phyloP scores from a whole-genome alignment of 2,113 vertebrate species.

The Corvus moneduloides region DNA sequence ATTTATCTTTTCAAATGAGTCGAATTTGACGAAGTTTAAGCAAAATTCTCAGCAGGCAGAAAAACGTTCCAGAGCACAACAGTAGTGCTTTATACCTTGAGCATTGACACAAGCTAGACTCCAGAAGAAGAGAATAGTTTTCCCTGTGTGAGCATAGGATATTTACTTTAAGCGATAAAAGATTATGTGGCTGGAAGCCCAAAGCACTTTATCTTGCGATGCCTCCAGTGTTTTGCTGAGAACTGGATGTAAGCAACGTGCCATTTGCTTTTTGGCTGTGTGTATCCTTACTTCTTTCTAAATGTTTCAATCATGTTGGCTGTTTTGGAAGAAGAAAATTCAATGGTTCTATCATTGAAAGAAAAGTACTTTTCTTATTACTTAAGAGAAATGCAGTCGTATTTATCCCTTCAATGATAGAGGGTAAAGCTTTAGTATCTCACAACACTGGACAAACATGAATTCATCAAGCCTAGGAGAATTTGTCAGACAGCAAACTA shows the following conservation, averaged over 20 bases:
- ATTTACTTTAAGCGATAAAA: conserved; percentile 54
- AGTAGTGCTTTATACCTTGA: background rate
- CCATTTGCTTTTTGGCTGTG: conserved; percentile 50
- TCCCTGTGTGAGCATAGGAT: conserved; percentile 7
- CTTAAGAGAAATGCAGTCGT: background rate
- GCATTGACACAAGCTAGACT: background rate
- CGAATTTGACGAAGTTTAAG: background rate
- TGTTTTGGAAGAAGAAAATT: conserved; percentile 11
- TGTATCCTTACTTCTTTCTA: conserved; percentile 7
- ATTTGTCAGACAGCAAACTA: background rate
- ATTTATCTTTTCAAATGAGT: conserved; percentile 15
- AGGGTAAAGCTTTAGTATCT: background rate
- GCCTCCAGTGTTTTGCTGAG: conserved; percentile 39
- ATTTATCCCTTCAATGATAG: background rate
- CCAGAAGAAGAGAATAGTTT: conserved; percentile 6
- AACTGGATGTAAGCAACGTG: conserved; percentile 34
- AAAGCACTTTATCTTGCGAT: conserved; percentile 55
- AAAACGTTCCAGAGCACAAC: background rate
- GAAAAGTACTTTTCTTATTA: conserved; percentile 27
- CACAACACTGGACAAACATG: background rate
- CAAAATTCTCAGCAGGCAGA: background rate
- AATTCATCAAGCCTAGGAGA: background rate
- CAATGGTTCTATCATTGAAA: conserved; percentile 20
- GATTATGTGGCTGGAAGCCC: conserved; percentile 52
- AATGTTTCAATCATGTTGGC: background rate